phyloP scores from a whole-genome alignment of 1,140 invertebrate genomes.

The Pteromalus puparum region DNA sequence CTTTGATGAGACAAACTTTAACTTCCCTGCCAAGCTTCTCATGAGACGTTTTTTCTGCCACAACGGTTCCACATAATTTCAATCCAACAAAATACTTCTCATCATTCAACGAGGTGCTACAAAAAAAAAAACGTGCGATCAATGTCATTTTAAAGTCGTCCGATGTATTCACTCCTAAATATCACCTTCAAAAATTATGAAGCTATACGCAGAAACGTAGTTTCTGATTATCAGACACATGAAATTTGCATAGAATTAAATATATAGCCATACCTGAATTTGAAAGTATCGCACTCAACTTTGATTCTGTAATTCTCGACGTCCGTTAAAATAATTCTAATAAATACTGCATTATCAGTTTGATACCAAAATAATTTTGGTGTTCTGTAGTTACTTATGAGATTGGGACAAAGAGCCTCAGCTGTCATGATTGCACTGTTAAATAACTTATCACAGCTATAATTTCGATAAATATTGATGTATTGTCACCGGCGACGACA shows the following conservation, averaged over 20 bases:
- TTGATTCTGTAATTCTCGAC: conserved; percentile 64
- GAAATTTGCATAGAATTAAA: background rate
- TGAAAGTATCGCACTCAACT: conserved; percentile 60
- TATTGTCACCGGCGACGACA: background rate
- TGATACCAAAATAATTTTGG: conserved; percentile 70
- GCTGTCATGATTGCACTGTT: background rate
- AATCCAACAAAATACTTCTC: conserved; percentile 62
- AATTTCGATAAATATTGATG: background rate
- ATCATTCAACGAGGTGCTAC: conserved; percentile 60
- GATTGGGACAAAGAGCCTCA: conserved; percentile 47
- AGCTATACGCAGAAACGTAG: too few species aligned
- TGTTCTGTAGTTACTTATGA: conserved; percentile 53
- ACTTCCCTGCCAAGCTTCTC: conserved; percentile 66
- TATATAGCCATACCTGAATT: conserved; percentile 64
- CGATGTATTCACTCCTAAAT: background rate
- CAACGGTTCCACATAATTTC: conserved; percentile 67
- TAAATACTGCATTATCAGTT: conserved; percentile 61
- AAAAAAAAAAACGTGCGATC: conserved; percentile 57
- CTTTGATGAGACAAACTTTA: conserved; percentile 65
- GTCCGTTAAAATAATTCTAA: conserved; percentile 66
- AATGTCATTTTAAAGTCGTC: background rate
- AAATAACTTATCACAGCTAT: conserved; percentile 6
- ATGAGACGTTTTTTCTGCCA: conserved; percentile 64
- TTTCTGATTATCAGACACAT: background rate
- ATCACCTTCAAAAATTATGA: too few species aligned